phyloP scores from a whole-genome alignment of 2,797 vertebrate genomes.

The Hapalemur alaotrensis region DNA sequence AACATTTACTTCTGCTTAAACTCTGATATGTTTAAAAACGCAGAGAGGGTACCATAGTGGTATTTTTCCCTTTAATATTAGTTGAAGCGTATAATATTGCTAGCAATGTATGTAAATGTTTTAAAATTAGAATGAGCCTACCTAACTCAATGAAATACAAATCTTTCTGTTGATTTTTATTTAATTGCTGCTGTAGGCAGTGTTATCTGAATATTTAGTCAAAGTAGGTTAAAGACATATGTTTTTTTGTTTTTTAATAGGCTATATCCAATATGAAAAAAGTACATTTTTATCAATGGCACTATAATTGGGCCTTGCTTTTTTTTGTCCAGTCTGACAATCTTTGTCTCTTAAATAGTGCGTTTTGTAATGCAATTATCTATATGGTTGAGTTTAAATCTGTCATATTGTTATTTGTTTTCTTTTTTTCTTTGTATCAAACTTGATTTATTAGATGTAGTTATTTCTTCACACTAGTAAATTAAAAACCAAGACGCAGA shows the following conservation, averaged over 20 bases:
- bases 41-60: not conserved
- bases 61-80: not conserved
- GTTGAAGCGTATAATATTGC: not conserved
- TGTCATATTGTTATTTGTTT: not conserved
- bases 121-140: constrained; percentile 27
- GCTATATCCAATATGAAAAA: not conserved
- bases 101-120: constrained; percentile 11
- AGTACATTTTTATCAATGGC: not conserved
- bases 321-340: not conserved
- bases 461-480: too few relatives aligned
- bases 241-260: not conserved
- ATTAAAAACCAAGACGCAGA: too few relatives aligned
- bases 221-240: not conserved
- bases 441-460: too few relatives aligned
- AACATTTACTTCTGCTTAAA: not conserved
- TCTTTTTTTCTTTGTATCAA: not conserved
- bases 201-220: constrained; percentile 21
- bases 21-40: not conserved
- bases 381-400: not conserved
- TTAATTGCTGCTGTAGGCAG: not conserved
- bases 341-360: not conserved
- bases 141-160: constrained; percentile 3
- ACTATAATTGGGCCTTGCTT: not conserved
- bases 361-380: not conserved
- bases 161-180: constrained; percentile 48